These are phyloP conservation scores for Eilema sororculum DNA, from an alignment of 2,888 invertebrate genomes.

Conservation along the genomic window DNA sequence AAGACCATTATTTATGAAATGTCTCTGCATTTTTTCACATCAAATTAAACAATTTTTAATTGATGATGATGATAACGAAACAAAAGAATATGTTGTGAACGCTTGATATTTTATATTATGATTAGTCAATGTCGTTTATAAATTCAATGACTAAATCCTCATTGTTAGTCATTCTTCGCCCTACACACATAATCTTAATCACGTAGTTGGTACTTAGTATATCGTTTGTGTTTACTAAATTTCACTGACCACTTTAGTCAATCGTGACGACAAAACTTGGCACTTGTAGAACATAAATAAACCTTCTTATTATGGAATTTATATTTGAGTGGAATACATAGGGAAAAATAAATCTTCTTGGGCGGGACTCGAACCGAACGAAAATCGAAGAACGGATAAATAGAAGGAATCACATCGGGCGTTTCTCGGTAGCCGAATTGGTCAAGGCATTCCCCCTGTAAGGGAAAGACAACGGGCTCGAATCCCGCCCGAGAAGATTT, in stretches of 20 bases:
- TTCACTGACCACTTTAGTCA: constrained; percentile 14
- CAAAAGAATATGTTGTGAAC: neutral
- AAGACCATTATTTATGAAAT: too few relatives aligned
- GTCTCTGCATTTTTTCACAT: too few relatives aligned
- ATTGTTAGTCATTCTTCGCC: neutral
- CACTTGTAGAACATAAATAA: constrained; percentile 23
- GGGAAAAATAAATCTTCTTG: too few relatives aligned
- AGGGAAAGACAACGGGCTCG: too few relatives aligned
- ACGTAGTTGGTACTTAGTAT: neutral
- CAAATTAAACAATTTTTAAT: neutral
- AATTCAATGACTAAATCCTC: neutral
- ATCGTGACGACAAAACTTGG: constrained; percentile 34
- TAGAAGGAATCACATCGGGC: too few relatives aligned
- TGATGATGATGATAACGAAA: neutral
- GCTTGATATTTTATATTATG: neutral
- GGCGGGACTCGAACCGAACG: too few relatives aligned
- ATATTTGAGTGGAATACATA: too few relatives aligned
- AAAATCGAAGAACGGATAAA: too few relatives aligned
- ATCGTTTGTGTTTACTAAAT: neutral
- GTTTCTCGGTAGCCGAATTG: too few relatives aligned
- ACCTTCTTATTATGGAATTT: constrained; percentile 21
- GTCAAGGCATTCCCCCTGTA: too few relatives aligned
- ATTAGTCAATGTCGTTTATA: neutral
- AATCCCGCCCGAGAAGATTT: too few relatives aligned
- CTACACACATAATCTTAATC: neutral